Conservation (phyloP, 2,113 vertebrate genomes). For the Toxotes jaculatrix region DNA sequence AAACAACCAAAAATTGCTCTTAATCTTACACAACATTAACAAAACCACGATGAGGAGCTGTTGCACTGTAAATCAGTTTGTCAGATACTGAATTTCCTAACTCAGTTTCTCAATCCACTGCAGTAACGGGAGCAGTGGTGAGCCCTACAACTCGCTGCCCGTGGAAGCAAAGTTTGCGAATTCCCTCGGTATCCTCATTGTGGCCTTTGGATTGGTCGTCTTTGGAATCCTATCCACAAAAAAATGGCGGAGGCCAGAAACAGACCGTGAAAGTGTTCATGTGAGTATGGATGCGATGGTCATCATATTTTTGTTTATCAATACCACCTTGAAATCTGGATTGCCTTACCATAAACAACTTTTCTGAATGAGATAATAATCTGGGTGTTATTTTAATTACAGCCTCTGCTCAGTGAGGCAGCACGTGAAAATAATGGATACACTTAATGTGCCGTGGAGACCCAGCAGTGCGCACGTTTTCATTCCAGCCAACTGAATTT, state of each 20-base stretch:
- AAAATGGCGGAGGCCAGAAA: conserved; percentile 28
- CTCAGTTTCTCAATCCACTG: neutral
- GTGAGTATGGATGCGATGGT: conserved; percentile 1
- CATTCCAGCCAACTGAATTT: neutral
- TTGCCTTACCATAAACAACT: neutral
- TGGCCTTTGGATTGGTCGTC: conserved; percentile 41
- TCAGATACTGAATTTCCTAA: neutral
- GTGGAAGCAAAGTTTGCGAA: conserved; percentile 45
- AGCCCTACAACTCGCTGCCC: conserved; percentile 19
- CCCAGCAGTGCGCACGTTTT: neutral
- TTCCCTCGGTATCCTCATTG: conserved; percentile 18
- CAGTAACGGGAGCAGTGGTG: neutral
- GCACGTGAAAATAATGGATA: neutral
- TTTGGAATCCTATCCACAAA: conserved; percentile 40
- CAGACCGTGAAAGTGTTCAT: neutral
- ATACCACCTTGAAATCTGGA: too few relatives aligned
- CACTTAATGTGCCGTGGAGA: neutral
- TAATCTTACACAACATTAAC: neutral
- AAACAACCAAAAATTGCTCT: neutral
- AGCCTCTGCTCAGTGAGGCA: conserved; percentile 1
- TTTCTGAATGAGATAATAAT: neutral
- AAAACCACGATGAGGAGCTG: neutral
- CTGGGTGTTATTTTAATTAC: neutral
- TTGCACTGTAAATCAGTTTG: neutral
- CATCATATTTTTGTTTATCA: neutral